Percentiles rank a stretch among this genome's conserved stretches.
phyloP scores from a whole-genome alignment of 30 jellyfish, hydroid and myxozoan genomes.

The Morbakka virulenta region DNA sequence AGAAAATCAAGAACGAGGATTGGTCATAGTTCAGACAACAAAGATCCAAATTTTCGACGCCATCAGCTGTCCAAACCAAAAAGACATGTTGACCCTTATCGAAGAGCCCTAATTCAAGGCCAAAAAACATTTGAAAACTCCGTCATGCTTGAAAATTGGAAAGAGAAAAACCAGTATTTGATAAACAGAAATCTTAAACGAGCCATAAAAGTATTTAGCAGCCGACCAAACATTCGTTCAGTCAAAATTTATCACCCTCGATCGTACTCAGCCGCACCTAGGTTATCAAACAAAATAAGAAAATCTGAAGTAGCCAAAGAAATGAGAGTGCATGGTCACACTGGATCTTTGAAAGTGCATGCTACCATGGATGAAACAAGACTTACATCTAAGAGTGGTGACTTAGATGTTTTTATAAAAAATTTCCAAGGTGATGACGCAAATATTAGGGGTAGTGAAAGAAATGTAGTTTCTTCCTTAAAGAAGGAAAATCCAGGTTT shows the following conservation, averaged over 20 bases:
- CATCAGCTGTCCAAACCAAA: not conserved
- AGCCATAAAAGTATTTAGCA: not conserved
- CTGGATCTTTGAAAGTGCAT: conserved; percentile 62
- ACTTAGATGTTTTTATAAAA: conserved; percentile 53
- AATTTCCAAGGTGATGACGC: conserved; percentile 15
- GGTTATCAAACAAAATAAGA: conserved; percentile 7
- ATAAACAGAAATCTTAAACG: conserved; percentile 21
- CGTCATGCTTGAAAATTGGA: conserved; percentile 73
- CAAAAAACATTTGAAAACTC: conserved; percentile 67
- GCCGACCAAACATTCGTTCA: conserved; percentile 9
- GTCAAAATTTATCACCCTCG: conserved; percentile 22
- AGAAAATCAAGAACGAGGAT: too few relatives aligned
- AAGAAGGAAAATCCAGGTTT: too few relatives aligned
- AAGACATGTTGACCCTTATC: not conserved
- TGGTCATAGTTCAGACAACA: too few relatives aligned
- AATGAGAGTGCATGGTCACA: conserved; percentile 69
- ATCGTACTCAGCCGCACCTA: not conserved
- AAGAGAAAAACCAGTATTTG: conserved; percentile 10
- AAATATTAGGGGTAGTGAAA: not conserved
- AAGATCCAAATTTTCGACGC: too few relatives aligned
- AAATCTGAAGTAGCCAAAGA: conserved; percentile 59
- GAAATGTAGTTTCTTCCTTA: conserved; percentile 35
- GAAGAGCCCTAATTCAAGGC: conserved; percentile 59
- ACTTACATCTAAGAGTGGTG: conserved; percentile 60
- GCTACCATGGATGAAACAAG: conserved; percentile 66